Evolutionary conservation across 2,888 invertebrate genomes (phyloP), one percentile per base, ranked within the genome.

Genomic region (Gortyna flavago): DNA sequence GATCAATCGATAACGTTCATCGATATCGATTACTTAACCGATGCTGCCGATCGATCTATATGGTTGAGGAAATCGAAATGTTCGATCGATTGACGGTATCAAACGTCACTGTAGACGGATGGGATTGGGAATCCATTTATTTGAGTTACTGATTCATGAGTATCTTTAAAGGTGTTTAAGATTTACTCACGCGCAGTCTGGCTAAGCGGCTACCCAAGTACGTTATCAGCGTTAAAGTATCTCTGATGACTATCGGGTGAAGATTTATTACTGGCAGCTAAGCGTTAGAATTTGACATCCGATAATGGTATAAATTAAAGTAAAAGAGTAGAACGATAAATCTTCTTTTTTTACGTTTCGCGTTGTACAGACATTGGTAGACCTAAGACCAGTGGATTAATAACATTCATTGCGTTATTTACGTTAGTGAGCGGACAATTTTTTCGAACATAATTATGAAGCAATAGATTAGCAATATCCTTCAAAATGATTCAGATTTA

Each of bases 1-100:
- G 64, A 80, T 72, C 21, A 44, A 69, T 80, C 57, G 81, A 80
- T 83, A 75, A 66, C n/a, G 44, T 41, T 68, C 0, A 54, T 72
- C 44, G 75, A 72, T 84, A 72, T 69, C 29, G 21, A 75, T 83
- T 35, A 38, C 38, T 73, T 48, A 61, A 38, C 65, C 68, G 35
- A 79, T 64, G 16, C 18, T 41, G 29, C 29, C n/a, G 57, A 67
- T 70, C 29, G 32, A 75, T 59, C 65, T 21, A 0, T 44, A 44
- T 35, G n/a, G 61, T 35, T 4, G 44, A 44, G 25, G 25, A 7
- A 65, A 68, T 75, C 44, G 57, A 35, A 75, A 69, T 21, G 29
- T 35, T 66, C 18, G 18, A 75, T 61, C 35, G 38, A 80, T 67
- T 61, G 64, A 38, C 29, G 16, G 54, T 62, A 70, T 70, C 21